Evolutionary conservation across 2,797 vertebrate genomes (phyloP).

Genomic region (Mycteria americana): DNA sequence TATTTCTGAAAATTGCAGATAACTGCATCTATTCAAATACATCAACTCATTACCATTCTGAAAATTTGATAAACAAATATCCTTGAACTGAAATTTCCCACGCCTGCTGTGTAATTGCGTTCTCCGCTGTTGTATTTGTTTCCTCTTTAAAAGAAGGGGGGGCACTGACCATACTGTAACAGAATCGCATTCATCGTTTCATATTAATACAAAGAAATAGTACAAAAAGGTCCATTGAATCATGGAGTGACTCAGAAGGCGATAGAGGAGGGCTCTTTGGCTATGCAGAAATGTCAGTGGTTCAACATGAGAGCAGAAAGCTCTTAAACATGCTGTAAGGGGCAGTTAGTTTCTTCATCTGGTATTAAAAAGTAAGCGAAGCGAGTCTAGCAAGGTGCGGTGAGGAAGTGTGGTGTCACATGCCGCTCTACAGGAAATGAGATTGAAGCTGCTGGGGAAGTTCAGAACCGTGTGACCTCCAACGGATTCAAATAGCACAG

Average conservation of each 20-base stretch:
- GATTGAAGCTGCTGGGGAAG: constrained; percentile 64
- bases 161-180: background rate
- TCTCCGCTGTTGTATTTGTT: background rate
- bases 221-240: constrained; percentile 32
- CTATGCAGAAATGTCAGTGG: constrained; percentile 5
- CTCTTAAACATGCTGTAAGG: background rate
- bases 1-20: background rate
- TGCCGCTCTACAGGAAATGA: constrained; percentile 72
- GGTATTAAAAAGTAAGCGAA: background rate
- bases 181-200: background rate
- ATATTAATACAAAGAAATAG: constrained; percentile 16
- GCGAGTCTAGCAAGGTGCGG: constrained; percentile 58
- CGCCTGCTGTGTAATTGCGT: background rate
- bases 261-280: background rate
- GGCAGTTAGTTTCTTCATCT: constrained; percentile 25
- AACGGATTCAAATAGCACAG: constrained; percentile 59
- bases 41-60: background rate
- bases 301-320: background rate
- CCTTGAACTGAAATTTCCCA: background rate
- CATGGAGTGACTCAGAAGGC: constrained; percentile 25
- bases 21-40: background rate
- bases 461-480: constrained; percentile 24
- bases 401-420: constrained; percentile 75
- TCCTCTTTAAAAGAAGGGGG: background rate
- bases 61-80: background rate